Conservation (phyloP, 2,113 vertebrate species). For the Saccopteryx leptura region DNA sequence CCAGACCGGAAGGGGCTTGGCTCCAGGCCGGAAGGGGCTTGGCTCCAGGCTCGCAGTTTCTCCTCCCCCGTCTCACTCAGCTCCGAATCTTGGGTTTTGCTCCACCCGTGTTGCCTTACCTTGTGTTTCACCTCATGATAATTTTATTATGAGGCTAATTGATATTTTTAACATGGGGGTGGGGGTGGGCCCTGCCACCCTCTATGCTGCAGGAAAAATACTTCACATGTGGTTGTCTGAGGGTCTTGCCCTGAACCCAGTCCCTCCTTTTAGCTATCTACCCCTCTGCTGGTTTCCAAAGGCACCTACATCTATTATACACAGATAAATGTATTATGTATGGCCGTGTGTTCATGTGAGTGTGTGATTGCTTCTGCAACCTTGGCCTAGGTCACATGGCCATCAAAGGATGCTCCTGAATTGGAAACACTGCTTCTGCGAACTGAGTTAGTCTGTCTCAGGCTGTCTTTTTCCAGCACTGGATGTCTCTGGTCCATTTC, state of each 20-base stretch:
- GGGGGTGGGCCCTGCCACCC: background rate
- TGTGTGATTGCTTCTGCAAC: background rate
- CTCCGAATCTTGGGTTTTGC: background rate
- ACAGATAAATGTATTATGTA: constrained; percentile 79
- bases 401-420: background rate
- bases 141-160: constrained; percentile 61
- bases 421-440: background rate
- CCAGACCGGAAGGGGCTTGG: background rate
- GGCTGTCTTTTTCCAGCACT: background rate
- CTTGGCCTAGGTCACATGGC: background rate
- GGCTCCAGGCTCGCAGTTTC: background rate
- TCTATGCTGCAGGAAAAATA: constrained; percentile 47
- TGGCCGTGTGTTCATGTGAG: background rate
- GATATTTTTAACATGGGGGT: constrained; percentile 63
- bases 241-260: background rate
- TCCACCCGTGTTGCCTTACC: background rate
- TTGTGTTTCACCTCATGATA: constrained; percentile 36
- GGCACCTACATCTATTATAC: constrained; percentile 70
- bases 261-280: background rate
- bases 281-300: constrained; percentile 65
- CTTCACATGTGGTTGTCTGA: background rate
- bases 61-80: rapidly evolving
- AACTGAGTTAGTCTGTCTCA: background rate
- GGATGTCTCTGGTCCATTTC: background rate
- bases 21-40: too few species aligned